Percentiles rank a stretch among this genome's conserved stretches.
Evolutionary conservation across 64 coral and sea anemone species (phyloP).

Genomic region (Montipora foliosa): DNA sequence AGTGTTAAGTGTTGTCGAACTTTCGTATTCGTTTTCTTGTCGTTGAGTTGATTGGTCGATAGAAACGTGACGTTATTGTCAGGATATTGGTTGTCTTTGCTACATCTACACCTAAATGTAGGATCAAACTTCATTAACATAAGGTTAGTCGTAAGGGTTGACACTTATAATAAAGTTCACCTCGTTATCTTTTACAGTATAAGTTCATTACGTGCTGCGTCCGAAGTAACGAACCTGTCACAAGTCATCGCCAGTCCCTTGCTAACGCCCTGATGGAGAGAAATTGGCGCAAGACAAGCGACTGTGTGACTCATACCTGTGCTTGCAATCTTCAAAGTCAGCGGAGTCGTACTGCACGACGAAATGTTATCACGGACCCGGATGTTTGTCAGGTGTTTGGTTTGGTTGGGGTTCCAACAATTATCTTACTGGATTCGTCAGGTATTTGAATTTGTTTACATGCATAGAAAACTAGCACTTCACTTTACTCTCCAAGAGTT

Average conservation of each 20-base stretch:
- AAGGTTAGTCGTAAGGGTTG: too few relatives aligned
- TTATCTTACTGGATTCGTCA: conserved; percentile 38
- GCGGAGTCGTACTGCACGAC: conserved; percentile 2
- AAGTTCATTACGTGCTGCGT: conserved; percentile 62
- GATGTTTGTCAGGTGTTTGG: conserved; percentile 69
- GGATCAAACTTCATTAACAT: too few relatives aligned
- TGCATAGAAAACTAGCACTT: too few relatives aligned
- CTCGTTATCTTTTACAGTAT: conserved; percentile 5
- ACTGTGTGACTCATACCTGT: conserved; percentile 49
- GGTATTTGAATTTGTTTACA: background rate
- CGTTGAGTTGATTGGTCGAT: too few relatives aligned
- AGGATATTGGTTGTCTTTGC: too few relatives aligned
- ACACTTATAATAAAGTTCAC: too few relatives aligned
- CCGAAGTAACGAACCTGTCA: conserved; percentile 15
- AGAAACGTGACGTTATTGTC: too few relatives aligned
- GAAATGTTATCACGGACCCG: background rate
- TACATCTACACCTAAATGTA: too few relatives aligned
- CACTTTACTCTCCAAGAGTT: too few relatives aligned
- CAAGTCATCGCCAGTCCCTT: conserved; percentile 61
- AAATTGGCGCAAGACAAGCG: background rate
- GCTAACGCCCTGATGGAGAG: conserved; percentile 26
- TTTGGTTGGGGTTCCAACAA: conserved; percentile 59
- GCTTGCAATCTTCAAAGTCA: conserved; percentile 51
- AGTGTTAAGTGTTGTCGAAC: too few relatives aligned
- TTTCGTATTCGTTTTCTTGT: too few relatives aligned